Percentiles rank a stretch among this genome's conserved stretches.
Conservation (phyloP, 2,113 vertebrate genomes). For the Sphaerodactylus townsendi region DNA sequence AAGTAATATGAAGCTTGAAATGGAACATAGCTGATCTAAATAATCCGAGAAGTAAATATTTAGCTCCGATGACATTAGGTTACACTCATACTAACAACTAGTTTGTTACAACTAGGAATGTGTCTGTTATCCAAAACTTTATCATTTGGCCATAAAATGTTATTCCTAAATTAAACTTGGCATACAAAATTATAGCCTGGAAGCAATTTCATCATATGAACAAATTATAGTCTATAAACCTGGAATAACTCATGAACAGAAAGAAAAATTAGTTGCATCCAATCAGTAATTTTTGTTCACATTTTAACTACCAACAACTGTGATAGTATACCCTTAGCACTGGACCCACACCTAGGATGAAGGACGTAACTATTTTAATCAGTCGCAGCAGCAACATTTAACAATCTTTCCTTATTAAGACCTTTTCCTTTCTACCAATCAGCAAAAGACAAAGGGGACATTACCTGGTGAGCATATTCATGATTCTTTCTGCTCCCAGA, state of each 20-base stretch:
- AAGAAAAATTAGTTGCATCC: constrained; percentile 24
- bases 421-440: background rate
- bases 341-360: background rate
- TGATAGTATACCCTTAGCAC: constrained; percentile 22
- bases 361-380: constrained; percentile 25
- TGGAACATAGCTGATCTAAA: constrained; percentile 65
- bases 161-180: constrained; percentile 53
- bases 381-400: background rate
- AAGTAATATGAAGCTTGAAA: constrained; percentile 60
- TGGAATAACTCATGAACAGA: constrained; percentile 25
- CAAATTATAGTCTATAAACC: constrained; percentile 13
- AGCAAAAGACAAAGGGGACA: background rate
- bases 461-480: background rate
- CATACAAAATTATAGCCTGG: constrained; percentile 24
- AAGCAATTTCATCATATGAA: constrained; percentile 31
- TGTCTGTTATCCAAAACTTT: constrained; percentile 41
- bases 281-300: background rate
- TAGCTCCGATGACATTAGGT: constrained; percentile 58
- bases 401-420: constrained; percentile 18
- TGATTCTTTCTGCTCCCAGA: background rate
- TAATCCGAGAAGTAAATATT: constrained; percentile 73
- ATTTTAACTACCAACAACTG: constrained; percentile 25
- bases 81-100: constrained; percentile 61
- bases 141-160: constrained; percentile 51
- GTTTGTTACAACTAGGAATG: constrained; percentile 65